Evolutionary conservation across 1,140 invertebrate genomes (phyloP).

Genomic region (Trichonephila clavipes): DNA sequence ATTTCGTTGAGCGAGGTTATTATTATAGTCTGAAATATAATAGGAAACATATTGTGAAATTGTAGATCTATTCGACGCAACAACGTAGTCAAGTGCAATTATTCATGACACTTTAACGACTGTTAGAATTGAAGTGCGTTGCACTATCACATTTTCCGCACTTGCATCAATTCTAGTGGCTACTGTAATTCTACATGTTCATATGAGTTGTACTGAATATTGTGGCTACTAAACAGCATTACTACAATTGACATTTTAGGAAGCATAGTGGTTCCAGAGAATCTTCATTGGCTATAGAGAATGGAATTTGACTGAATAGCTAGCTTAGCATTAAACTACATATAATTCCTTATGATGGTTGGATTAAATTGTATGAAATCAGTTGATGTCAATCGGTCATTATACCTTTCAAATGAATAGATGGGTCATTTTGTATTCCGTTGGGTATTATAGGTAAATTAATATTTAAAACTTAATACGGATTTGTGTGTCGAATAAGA

Average conservation of each 20-base stretch:
- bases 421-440: not conserved
- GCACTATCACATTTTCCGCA: slow-evolving; percentile 36
- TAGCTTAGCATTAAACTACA: not conserved
- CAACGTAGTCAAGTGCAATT: not conserved
- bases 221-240: slow-evolving; percentile 13
- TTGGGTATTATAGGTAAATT: too few relatives aligned
- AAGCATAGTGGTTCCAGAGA: not conserved
- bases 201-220: not conserved
- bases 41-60: slow-evolving; percentile 11
- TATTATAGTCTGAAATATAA: not conserved
- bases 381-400: not conserved
- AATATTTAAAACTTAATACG: too few relatives aligned
- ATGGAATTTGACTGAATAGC: not conserved
- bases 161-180: not conserved
- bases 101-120: slow-evolving; percentile 20
- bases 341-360: not conserved
- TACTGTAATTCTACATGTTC: not conserved
- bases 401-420: not conserved
- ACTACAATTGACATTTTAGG: not conserved
- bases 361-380: not conserved
- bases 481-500: too few relatives aligned
- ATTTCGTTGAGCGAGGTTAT: not conserved
- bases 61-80: not conserved
- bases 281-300: not conserved
- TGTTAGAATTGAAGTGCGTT: slow-evolving; percentile 26